Evolutionary conservation across 2,888 invertebrate genomes (phyloP).

Genomic region (Aphodius sticticus): DNA sequence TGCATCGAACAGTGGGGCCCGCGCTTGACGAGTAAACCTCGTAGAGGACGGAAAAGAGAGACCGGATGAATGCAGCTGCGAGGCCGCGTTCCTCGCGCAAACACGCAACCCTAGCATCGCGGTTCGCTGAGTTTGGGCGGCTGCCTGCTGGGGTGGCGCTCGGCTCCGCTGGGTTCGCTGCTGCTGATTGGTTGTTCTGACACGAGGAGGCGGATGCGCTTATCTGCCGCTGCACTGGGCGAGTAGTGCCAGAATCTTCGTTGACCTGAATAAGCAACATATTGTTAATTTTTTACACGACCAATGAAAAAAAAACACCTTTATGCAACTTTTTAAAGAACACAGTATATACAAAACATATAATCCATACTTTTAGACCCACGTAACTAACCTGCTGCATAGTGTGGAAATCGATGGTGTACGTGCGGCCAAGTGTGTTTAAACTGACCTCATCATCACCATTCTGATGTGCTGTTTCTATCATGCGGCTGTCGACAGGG

Average conservation of each 20-base stretch:
- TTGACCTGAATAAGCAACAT: constrained; percentile 67
- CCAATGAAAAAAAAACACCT: not conserved
- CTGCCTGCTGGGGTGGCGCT: constrained; percentile 39
- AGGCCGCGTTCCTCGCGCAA: constrained; percentile 75
- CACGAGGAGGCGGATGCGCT: constrained; percentile 67
- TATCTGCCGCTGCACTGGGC: constrained; percentile 86
- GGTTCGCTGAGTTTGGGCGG: constrained; percentile 54
- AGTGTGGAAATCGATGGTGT: constrained; percentile 94
- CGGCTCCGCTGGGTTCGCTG: constrained; percentile 43
- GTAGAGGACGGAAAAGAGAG: constrained; percentile 93
- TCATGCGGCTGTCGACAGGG: constrained; percentile 90
- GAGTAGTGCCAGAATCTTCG: constrained; percentile 94
- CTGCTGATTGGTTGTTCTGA: constrained; percentile 39
- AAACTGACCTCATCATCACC: constrained; percentile 93
- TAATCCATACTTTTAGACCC: too few species aligned
- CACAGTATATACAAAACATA: too few species aligned
- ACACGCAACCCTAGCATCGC: constrained; percentile 75
- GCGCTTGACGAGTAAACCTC: constrained; percentile 99
- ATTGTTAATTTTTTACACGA: not conserved
- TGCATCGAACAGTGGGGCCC: constrained; percentile 96
- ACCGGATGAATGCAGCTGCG: constrained; percentile 72
- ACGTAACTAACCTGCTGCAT: constrained; percentile 70
- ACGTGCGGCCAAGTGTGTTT: constrained; percentile 90
- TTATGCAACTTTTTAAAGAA: too few species aligned
- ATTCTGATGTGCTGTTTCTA: constrained; percentile 93